phyloP scores from a whole-genome alignment of 37 sponge, comb jelly and placozoan genomes.

The Hexactinellida sp. region DNA sequence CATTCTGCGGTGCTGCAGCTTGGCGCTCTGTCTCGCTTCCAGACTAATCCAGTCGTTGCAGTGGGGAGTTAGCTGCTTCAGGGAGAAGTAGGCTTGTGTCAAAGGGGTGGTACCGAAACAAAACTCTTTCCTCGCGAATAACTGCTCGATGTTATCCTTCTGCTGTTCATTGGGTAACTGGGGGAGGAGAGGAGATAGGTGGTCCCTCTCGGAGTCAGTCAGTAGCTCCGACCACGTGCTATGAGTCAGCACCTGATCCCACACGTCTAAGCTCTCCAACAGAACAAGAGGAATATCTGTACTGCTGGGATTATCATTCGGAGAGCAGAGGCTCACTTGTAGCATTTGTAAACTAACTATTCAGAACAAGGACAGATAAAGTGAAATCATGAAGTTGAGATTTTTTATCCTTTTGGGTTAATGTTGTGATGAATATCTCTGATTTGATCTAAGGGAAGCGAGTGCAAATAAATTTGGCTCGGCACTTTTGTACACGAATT shows the following conservation, averaged over 20 bases:
- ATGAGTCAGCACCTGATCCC: conserved; percentile 35
- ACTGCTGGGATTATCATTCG: too few species aligned
- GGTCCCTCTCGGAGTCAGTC: conserved; percentile 40
- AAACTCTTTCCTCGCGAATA: background rate
- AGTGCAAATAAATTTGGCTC: too few species aligned
- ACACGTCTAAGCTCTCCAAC: conserved; percentile 23
- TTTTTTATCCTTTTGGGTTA: too few species aligned
- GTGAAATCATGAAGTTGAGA: too few species aligned
- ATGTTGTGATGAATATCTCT: too few species aligned
- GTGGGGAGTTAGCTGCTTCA: background rate
- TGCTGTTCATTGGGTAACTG: background rate
- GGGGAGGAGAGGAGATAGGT: conserved; percentile 26
- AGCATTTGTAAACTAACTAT: too few species aligned
- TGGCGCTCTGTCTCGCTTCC: background rate
- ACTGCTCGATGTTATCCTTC: conserved; percentile 22
- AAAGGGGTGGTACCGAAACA: background rate
- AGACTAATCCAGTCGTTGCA: background rate
- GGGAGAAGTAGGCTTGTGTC: background rate
- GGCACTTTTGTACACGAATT: too few species aligned
- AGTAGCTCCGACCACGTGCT: conserved; percentile 47
- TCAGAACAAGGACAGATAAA: too few species aligned
- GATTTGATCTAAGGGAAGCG: too few species aligned
- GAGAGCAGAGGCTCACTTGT: too few species aligned
- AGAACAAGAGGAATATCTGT: background rate
- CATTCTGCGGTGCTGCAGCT: background rate